phyloP scores from a whole-genome alignment of 2,888 invertebrate genomes.

The Drosophila kambysellisi region DNA sequence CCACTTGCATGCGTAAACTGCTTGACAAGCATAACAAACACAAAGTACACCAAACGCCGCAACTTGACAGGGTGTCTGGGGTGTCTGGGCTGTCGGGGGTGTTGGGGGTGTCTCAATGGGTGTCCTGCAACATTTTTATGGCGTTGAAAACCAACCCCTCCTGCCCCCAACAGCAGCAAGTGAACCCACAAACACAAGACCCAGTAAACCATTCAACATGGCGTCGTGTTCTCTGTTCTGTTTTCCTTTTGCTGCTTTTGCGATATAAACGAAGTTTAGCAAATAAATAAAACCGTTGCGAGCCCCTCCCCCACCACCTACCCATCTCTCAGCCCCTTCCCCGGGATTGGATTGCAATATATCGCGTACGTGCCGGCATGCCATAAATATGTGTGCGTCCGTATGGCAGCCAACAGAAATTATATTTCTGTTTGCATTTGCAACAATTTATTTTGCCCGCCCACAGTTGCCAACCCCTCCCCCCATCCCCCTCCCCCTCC shows the following conservation, averaged over 20 bases:
- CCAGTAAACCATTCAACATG: conserved; percentile 67
- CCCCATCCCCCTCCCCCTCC: background rate
- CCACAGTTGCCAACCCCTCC: background rate
- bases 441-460: conserved; percentile 69
- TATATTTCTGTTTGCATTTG: conserved; percentile 80
- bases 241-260: conserved; percentile 51
- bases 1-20: conserved; percentile 62
- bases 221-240: conserved; percentile 56
- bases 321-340: background rate
- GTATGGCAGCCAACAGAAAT: conserved; percentile 70
- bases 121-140: conserved; percentile 63
- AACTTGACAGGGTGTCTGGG: conserved; percentile 49
- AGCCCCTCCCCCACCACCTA: background rate
- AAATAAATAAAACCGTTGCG: conserved; percentile 72
- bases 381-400: conserved; percentile 73
- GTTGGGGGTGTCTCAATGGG: conserved; percentile 5
- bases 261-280: conserved; percentile 76
- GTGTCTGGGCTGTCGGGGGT: conserved; percentile 6
- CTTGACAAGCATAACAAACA: conserved; percentile 83
- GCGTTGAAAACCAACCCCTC: conserved; percentile 39
- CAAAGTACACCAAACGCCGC: conserved; percentile 62
- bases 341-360: conserved; percentile 75
- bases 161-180: background rate
- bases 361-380: conserved; percentile 80
- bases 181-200: conserved; percentile 12